Base-by-base conservation (phyloP, 92 coral and sea anemone genomes). In the Pocillopora meandrina region DNA sequence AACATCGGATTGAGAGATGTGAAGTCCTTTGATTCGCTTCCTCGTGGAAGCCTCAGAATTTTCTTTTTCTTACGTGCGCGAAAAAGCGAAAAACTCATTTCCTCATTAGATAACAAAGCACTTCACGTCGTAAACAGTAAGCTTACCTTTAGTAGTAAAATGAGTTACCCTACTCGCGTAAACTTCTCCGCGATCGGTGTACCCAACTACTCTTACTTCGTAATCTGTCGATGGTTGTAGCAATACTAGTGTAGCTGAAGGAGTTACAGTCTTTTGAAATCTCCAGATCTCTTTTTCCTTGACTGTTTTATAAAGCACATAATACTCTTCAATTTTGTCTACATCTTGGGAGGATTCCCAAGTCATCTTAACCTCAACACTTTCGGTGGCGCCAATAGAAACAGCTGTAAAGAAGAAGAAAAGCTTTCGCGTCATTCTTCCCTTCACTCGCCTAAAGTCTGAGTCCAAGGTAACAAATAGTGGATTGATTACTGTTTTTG, bases 221-320 rank as follows among this genome's bases (percentile, higher is more conserved):
- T 81, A 70, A 1, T 57, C 36, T 14, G 42, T 68, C 2, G 16
- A 58, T 11, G 84, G 76, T 56, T 68, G 76, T 56, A 81, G 77
- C 12, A 34, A 35, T 14, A 13, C 34, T n/a, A 81, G 67, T 69
- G 76, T 34, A 19, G 69, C 67, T 15, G 35, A 49, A 5, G 12
- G 76, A 2, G 9, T 35, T 74, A 33, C 8, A 10, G 84, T 57
- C 58, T 62, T 71, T 35, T 34, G 56, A 10, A 81, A 81, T 17
- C 55, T 81, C 84, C 84, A 81, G 58, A 58, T 10, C 1, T 71
- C 11, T 18, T 33, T 81, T 13, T 57, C 68, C 13, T 10, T 34
- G 19, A 31, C 56, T n/a, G 55, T 52, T 64, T 81, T 69, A 68
- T 81, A 70, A n/a, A 81, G 20, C 12, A 81, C 67, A 34, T 68